A percentile compares a stretch with the other conserved stretches of the same genome.
Evolutionary conservation across 2,888 invertebrate genomes (phyloP).

Genomic region (Nycteola revayana): DNA sequence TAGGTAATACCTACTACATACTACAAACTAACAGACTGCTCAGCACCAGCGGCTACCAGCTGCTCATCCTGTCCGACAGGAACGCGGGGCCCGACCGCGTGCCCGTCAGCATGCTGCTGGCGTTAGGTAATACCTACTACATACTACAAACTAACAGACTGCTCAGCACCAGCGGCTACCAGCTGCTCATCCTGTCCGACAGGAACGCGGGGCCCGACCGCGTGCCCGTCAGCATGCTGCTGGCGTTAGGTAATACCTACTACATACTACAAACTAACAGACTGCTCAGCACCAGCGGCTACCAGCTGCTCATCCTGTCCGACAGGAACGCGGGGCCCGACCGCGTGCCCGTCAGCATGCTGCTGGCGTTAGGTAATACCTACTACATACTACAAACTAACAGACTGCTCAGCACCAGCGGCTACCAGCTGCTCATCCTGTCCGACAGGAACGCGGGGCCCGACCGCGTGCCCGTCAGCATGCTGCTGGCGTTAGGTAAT

Average conservation of each 20-base stretch:
- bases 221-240: neutral
- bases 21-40: neutral
- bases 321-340: neutral
- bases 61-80: neutral
- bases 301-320: neutral
- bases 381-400: neutral
- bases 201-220: neutral
- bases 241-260: neutral
- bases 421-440: neutral
- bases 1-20: neutral
- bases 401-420: neutral
- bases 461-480: neutral
- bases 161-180: neutral
- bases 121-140: neutral
- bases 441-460: neutral
- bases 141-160: neutral
- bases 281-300: neutral
- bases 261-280: neutral
- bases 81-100: neutral
- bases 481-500: neutral
- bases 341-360: neutral
- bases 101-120: neutral
- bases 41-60: neutral
- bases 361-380: neutral
- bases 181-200: neutral